phyloP scores from a whole-genome alignment of 2,888 invertebrate genomes.

The Parascotia fuliginaria region DNA sequence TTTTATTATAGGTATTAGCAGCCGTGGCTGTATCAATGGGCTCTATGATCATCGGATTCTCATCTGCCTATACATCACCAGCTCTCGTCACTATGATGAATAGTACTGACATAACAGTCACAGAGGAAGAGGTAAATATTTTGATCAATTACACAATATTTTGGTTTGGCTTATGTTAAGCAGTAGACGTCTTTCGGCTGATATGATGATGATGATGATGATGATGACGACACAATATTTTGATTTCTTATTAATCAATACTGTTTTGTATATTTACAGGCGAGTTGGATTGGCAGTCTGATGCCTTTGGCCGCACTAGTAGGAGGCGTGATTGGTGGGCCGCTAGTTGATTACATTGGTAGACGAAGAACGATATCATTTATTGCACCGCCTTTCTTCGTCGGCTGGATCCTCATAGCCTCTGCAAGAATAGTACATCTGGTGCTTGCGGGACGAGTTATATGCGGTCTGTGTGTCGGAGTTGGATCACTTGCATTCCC shows the following conservation, averaged over 20 bases:
- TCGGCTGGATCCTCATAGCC: constrained; percentile 93
- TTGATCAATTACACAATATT: not conserved
- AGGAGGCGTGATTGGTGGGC: constrained; percentile 94
- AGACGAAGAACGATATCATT: constrained; percentile 92
- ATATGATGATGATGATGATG: too few relatives aligned
- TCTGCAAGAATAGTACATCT: constrained; percentile 89
- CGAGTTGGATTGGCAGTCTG: constrained; percentile 94
- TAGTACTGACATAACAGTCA: constrained; percentile 85
- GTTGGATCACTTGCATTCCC: constrained; percentile 95
- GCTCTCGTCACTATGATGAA: constrained; percentile 91
- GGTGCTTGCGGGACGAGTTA: constrained; percentile 91
- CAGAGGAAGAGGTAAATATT: constrained; percentile 86
- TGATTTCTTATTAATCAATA: too few relatives aligned
- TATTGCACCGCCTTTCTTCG: constrained; percentile 92
- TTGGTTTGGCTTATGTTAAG: too few relatives aligned
- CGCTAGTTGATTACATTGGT: constrained; percentile 94
- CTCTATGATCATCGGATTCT: constrained; percentile 94
- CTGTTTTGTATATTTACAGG: constrained; percentile 76
- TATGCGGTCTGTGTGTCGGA: constrained; percentile 95
- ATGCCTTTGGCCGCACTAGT: constrained; percentile 95
- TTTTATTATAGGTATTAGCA: constrained; percentile 87
- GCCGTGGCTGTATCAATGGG: constrained; percentile 95
- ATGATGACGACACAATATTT: too few relatives aligned
- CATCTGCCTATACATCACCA: constrained; percentile 95
- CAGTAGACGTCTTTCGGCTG: too few relatives aligned